Evolutionary conservation across 1,140 invertebrate genomes (phyloP).

Genomic region (Bombyx mandarina): DNA sequence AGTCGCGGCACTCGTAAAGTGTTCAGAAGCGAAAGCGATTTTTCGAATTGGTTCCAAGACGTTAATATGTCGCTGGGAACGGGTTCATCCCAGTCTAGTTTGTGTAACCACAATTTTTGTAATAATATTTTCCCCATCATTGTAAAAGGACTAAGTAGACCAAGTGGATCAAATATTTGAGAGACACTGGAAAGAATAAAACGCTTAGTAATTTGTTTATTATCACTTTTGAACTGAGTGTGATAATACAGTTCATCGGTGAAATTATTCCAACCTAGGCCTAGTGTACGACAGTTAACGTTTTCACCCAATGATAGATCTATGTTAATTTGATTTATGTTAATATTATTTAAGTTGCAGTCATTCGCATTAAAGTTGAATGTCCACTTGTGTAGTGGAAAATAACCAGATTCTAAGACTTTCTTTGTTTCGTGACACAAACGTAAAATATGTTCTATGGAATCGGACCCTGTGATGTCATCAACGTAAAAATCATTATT

Average conservation of each 20-base stretch:
- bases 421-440: slow-evolving; percentile 11
- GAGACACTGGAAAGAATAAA: slow-evolving; percentile 18
- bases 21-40: background rate
- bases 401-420: slow-evolving; percentile 10
- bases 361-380: slow-evolving; percentile 1
- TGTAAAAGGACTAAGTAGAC: slow-evolving; percentile 20
- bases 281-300: slow-evolving; percentile 11
- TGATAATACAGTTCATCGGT: slow-evolving; percentile 14
- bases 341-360: background rate
- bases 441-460: slow-evolving; percentile 9
- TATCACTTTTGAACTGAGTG: background rate
- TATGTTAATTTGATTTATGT: background rate
- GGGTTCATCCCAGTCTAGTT: slow-evolving; percentile 16
- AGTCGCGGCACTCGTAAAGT: slow-evolving; percentile 7
- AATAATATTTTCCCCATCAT: slow-evolving; percentile 27
- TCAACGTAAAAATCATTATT: slow-evolving; percentile 61
- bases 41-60: background rate
- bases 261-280: slow-evolving; percentile 16
- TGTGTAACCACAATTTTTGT: slow-evolving; percentile 19
- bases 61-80: background rate
- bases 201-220: slow-evolving; percentile 16
- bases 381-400: slow-evolving; percentile 16
- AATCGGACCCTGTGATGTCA: slow-evolving; percentile 49
- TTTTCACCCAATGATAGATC: slow-evolving; percentile 16
- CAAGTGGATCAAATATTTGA: slow-evolving; percentile 26